Evolutionary conservation across 2,888 invertebrate genomes (phyloP).

Genomic region (Nematopogon swammerdamellus): DNA sequence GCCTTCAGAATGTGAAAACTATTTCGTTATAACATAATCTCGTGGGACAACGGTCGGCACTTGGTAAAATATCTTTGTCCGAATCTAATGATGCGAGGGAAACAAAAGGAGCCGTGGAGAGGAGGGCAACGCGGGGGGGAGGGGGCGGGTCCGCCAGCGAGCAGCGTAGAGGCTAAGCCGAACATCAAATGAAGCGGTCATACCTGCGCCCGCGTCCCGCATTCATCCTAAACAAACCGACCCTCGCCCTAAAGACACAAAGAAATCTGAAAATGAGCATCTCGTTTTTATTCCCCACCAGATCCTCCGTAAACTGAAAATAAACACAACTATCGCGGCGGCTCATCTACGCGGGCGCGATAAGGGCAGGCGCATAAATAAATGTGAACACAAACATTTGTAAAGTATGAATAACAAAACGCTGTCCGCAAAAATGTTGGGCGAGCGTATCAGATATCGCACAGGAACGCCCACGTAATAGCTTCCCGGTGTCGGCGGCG

Average conservation of each 20-base stretch:
- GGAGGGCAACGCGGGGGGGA: too few species aligned
- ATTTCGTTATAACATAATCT: too few species aligned
- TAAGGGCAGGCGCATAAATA: neutral
- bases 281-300: neutral
- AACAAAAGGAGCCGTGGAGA: too few species aligned
- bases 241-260: neutral
- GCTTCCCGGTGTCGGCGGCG: neutral
- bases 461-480: neutral
- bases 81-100: too few species aligned
- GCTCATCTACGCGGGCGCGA: neutral
- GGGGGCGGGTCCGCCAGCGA: too few species aligned
- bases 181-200: neutral
- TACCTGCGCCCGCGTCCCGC: neutral
- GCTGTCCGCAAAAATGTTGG: neutral
- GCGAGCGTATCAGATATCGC: neutral
- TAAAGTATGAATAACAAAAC: neutral
- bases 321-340: neutral
- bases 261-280: neutral
- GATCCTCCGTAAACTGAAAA: neutral
- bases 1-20: too few species aligned
- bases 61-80: too few species aligned
- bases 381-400: neutral
- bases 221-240: neutral
- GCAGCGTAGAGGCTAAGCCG: neutral
- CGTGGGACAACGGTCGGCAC: too few species aligned